Percentiles rank a stretch among this genome's conserved stretches.
Conservation (phyloP, 2,113 vertebrate species). For the Cinclus cinclus region DNA sequence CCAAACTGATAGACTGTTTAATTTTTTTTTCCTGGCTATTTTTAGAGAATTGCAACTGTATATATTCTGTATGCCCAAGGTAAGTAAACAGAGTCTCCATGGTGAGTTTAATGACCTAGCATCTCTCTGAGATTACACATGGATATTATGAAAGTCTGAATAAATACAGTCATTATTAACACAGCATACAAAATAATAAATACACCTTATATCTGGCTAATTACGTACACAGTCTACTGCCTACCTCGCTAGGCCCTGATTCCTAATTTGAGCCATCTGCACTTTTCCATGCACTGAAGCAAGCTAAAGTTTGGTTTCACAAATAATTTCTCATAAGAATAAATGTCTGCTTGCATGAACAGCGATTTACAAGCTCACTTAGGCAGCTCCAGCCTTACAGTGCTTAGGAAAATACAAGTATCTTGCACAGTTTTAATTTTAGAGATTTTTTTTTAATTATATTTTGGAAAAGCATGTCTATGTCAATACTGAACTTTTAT, state of each 20-base stretch:
- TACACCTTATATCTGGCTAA: neutral
- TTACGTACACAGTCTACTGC: neutral
- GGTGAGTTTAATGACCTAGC: constrained; percentile 29
- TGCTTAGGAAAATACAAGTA: neutral
- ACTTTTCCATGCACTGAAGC: neutral
- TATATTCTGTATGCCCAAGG: neutral
- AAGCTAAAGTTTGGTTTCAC: neutral
- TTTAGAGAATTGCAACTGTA: neutral
- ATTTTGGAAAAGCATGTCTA: neutral
- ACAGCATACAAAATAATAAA: neutral
- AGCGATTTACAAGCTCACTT: neutral
- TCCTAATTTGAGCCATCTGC: neutral
- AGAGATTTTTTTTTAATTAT: neutral
- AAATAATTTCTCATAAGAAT: neutral
- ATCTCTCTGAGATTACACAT: neutral
- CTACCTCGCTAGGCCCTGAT: neutral
- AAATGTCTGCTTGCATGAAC: neutral
- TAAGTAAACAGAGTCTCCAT: constrained; percentile 38
- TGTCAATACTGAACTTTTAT: neutral
- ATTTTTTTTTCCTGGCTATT: neutral
- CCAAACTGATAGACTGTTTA: neutral
- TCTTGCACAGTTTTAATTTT: neutral
- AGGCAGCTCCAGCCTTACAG: neutral
- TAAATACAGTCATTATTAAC: neutral
- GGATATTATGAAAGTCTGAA: neutral